Evolutionary conservation across 23 tunicate genomes (phyloP), one percentile per base, ranked within the genome.

Genomic region (Ciona savignyi): DNA sequence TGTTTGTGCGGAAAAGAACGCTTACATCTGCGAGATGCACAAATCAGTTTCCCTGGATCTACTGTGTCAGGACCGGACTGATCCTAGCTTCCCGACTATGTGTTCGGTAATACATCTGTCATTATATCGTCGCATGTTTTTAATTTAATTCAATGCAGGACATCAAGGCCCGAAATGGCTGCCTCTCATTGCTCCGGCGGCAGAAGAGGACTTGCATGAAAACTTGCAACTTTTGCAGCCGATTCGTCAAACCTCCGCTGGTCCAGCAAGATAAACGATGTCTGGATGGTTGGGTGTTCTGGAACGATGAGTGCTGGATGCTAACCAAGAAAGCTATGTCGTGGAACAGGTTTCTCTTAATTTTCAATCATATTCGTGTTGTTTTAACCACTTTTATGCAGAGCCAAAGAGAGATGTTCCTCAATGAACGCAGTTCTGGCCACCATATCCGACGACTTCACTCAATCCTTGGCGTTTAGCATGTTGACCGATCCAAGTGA

Each of bases 1-100:
- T 29, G 33, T 30, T 1, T 91, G 97, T 62, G 33, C 78, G 25
- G 73, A 80, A 29, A 71, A 91, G 2, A 34, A 29, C 23, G 62
- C 97, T 32, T 91, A 84, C 66, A 84, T 91, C 27, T 91, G 97
- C 67, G 97, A 91, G 66, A 84, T 86, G 77, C 83, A 91, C 33
- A 75, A 78, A 65, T 80, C 87, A 3, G 71, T 31, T 27, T 49
- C 77, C 4, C 60, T 80, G 31, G 81, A 81, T 3, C 32, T 63
- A n/a, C 75, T 88, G n/a, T 88, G 96, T 73, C 25, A 63, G 6
- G 96, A 88, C 42, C 86, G 70, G 29, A 84, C 83, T 6, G 60
- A 67, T 6, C 29, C 81, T 6, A 80, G 62, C 42, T 88, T 83
- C 83, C 42, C 77, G 32, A 72, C 76, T 19, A 71, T 68, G 68